Base-by-base conservation (phyloP, 2,797 vertebrate species). In the Enteromius anoplus region DNA sequence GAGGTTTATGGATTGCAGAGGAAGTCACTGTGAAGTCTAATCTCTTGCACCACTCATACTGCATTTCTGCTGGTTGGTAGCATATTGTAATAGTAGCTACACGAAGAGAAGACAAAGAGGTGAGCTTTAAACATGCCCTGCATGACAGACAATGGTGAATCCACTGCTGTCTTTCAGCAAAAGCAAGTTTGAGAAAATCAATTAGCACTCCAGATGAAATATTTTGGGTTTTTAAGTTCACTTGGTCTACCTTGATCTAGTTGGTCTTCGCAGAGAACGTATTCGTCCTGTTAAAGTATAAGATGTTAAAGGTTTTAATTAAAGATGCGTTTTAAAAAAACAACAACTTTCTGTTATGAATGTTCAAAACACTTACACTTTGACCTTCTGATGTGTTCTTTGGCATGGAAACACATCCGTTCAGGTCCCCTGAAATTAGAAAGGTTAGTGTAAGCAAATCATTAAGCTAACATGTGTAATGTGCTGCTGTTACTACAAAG, bases 21-120 rank as follows among this genome's bases (percentile, higher is more conserved):
- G 77, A 79, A 65, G 86, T 91, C 37, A 93, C 71, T 0, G 2
- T 89, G 78, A 95, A 94, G 82, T 90, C 72, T 83, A 93, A 88
- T 84, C 69, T 92, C 86, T 92, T 93, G 88, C 92, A 95, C 2
- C 17, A 9, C 29, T n/a, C 26, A 2, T 83, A 69, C 5, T 93
- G 5, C 40, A 23, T 49, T 1, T 2, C 0, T 1, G 64, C 65
- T 23, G 83, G 78, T 15, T 26, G 60, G 85, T 92, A 93, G 79
- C 92, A 93, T 85, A 94, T 75, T 0, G 78, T 90, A 66, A 94
- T 29, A 40, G 80, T 89, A 88, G 84, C 86, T 86, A 75, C 60
- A 89, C 85, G 45, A 51, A 91, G 2, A 91, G 51, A 82, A 73
- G 70, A 75, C 40, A 80, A 19, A 85, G 11, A 40, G 45, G 78